Evolutionary conservation across 2,797 vertebrate genomes (phyloP).

Genomic region (Acrocephalus scirpaceus): DNA sequence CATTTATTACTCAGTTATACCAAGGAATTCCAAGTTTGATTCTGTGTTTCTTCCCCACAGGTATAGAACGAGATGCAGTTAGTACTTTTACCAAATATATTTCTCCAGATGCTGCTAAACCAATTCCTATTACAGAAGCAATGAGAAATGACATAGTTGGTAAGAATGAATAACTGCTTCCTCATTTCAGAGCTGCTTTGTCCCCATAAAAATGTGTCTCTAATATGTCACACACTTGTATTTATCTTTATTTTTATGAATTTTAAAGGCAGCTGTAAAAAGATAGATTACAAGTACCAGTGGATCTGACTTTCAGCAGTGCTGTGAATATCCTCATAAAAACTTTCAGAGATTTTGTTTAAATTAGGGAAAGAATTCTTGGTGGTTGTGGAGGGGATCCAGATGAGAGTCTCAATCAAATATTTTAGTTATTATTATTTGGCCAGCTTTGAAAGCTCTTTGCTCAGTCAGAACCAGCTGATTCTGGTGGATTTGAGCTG

Average conservation of each 20-base stretch:
- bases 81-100: constrained; percentile 97
- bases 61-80: constrained; percentile 97
- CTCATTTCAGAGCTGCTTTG: not conserved
- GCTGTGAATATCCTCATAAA: not conserved
- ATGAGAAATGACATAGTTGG: constrained; percentile 97
- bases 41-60: constrained; percentile 70
- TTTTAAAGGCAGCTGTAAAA: not conserved
- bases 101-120: constrained; percentile 95
- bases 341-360: not conserved
- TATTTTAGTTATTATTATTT: not conserved
- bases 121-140: constrained; percentile 94
- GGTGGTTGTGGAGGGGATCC: not conserved
- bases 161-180: constrained; percentile 70
- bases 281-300: not conserved
- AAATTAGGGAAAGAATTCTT: not conserved
- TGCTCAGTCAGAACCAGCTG: not conserved
- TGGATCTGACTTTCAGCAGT: not conserved
- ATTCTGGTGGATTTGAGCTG: not conserved
- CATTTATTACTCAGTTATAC: rapidly evolving
- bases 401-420: not conserved
- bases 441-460: not conserved
- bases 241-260: not conserved
- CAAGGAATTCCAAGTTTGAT: not conserved
- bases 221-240: not conserved
- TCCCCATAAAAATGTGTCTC: not conserved